Percentiles rank a stretch among this genome's conserved stretches.
phyloP scores from a whole-genome alignment of 2,797 vertebrate genomes.

The Sebastes taczanowskii region DNA sequence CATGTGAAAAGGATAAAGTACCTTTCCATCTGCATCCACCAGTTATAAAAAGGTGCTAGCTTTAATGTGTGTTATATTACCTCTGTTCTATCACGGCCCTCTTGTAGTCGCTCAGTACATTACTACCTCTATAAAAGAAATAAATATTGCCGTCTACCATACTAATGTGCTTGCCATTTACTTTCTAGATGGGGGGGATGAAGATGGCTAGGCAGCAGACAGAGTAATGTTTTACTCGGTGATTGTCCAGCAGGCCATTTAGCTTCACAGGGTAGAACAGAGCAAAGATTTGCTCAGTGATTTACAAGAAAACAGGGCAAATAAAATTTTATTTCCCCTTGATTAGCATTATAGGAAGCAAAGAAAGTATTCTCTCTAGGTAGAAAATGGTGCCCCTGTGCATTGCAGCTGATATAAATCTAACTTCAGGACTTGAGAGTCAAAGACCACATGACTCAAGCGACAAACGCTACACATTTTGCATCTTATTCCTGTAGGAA shows the following conservation, averaged over 20 bases:
- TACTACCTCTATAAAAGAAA: conserved; percentile 85
- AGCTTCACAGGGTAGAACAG: conserved; percentile 59
- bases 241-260: conserved; percentile 72
- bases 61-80: conserved; percentile 86
- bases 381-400: conserved; percentile 45
- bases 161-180: conserved; percentile 84
- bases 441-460: not conserved
- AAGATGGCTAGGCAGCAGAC: conserved; percentile 70
- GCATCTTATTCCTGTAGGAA: not conserved
- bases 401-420: conserved; percentile 52
- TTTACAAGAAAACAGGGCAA: conserved; percentile 71
- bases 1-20: conserved; percentile 78
- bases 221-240: conserved; percentile 64
- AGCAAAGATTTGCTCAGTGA: conserved; percentile 76
- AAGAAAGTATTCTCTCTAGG: conserved; percentile 51
- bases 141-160: conserved; percentile 83
- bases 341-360: conserved; percentile 69
- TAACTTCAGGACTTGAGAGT: conserved; percentile 12
- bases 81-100: conserved; percentile 74
- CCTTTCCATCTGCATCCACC: conserved; percentile 75
- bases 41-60: conserved; percentile 81
- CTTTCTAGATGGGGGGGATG: conserved; percentile 70
- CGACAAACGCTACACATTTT: not conserved
- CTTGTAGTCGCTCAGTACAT: conserved; percentile 80
- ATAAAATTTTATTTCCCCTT: conserved; percentile 68